Conservation (phyloP, 2,797 vertebrate genomes). For the Oreortyx pictus region DNA sequence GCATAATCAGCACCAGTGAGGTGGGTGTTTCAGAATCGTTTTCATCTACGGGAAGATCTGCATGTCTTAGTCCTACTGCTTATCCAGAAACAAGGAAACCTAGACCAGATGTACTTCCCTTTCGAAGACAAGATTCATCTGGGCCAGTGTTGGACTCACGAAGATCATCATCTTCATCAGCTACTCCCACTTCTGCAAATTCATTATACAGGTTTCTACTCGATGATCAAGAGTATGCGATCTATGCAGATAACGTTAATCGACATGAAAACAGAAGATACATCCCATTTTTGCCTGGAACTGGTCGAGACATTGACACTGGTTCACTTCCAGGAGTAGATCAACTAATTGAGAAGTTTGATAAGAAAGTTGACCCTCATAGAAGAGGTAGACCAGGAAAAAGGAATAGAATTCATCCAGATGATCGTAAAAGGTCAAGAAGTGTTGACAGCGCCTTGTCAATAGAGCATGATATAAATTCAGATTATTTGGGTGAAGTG, state of each 20-base stretch:
- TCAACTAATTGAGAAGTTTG: conserved; percentile 95
- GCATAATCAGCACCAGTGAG: conserved; percentile 63
- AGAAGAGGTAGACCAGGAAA: conserved; percentile 89
- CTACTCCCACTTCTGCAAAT: conserved; percentile 81
- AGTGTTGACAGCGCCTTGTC: conserved; percentile 91
- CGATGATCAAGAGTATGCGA: conserved; percentile 90
- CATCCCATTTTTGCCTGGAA: conserved; percentile 93
- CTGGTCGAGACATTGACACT: conserved; percentile 94
- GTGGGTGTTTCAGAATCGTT: conserved; percentile 58
- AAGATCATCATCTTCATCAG: conserved; percentile 88
- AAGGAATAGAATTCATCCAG: conserved; percentile 88
- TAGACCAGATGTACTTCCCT: conserved; percentile 90
- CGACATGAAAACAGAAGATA: conserved; percentile 95
- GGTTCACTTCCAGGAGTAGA: conserved; percentile 91
- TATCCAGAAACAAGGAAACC: conserved; percentile 79
- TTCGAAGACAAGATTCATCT: conserved; percentile 88
- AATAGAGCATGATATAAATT: conserved; percentile 76
- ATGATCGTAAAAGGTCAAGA: conserved; percentile 92
- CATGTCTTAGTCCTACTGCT: conserved; percentile 73
- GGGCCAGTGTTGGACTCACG: conserved; percentile 83
- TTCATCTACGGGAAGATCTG: conserved; percentile 66
- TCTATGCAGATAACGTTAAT: conserved; percentile 92
- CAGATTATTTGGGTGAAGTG: conserved; percentile 78
- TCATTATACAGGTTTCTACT: conserved; percentile 78
- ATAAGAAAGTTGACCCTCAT: conserved; percentile 83